Percentiles rank a stretch among this genome's conserved stretches.
phyloP scores from a whole-genome alignment of 1,140 invertebrate species.

The Drosophila asahinai region DNA sequence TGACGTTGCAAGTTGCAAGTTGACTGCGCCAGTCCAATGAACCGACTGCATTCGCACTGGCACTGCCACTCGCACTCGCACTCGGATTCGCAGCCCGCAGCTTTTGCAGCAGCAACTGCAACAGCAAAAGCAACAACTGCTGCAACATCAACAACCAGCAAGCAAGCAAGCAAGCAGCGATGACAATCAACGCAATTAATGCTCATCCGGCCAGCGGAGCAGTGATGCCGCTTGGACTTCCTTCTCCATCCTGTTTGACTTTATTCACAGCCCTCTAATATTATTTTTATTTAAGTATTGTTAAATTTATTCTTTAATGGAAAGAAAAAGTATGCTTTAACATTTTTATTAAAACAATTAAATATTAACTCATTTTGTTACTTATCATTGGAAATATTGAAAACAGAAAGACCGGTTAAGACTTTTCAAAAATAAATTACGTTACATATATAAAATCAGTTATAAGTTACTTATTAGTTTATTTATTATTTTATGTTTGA shows the following conservation, averaged over 20 bases:
- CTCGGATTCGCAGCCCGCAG: slow-evolving; percentile 65
- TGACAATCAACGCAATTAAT: slow-evolving; percentile 82
- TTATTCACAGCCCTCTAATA: slow-evolving; percentile 23
- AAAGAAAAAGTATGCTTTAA: too few species aligned
- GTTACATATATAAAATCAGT: too few species aligned
- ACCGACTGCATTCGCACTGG: slow-evolving; percentile 56
- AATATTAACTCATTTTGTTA: too few species aligned
- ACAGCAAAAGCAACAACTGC: slow-evolving; percentile 42
- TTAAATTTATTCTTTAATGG: not conserved
- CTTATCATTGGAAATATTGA: too few species aligned
- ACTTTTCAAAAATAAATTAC: too few species aligned
- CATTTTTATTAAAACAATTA: too few species aligned
- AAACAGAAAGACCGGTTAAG: too few species aligned
- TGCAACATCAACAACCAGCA: slow-evolving; percentile 53
- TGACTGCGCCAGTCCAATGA: slow-evolving; percentile 69
- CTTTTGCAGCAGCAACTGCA: slow-evolving; percentile 65
- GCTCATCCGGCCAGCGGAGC: slow-evolving; percentile 72
- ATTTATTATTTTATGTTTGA: too few species aligned
- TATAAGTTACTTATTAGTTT: too few species aligned
- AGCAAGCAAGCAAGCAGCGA: slow-evolving; percentile 66
- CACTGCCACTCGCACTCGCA: not conserved
- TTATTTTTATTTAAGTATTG: not conserved
- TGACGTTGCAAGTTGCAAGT: slow-evolving; percentile 49
- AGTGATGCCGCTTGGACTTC: slow-evolving; percentile 42
- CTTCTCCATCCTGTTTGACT: slow-evolving; percentile 39